Evolutionary conservation across 1,140 invertebrate genomes (phyloP), one percentile per base, ranked within the genome.

Genomic region (Onthophagus taurus): DNA sequence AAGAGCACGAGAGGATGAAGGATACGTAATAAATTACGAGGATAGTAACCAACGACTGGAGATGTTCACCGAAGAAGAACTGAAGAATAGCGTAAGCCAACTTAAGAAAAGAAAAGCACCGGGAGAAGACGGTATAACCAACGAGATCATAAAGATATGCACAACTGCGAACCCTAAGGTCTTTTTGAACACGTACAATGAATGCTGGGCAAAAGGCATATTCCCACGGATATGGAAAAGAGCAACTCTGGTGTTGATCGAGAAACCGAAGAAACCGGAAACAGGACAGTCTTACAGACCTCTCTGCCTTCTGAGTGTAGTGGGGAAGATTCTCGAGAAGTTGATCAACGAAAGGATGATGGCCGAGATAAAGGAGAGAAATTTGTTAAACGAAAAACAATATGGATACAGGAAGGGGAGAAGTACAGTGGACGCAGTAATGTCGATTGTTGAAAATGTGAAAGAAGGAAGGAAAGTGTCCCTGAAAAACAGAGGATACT

Each of bases 61-160:
- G n/a, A n/a, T n/a, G 31, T 14, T 33, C 13, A 33, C 12, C 4
- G 1, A 13, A 33, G 31, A 33, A 4, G 31, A 13, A 17, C 8
- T 33, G 14, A 33, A 33, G 8, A 33, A 8, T 33, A 44, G 30
- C 4, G 41, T 33, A 9, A 13, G 17, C 2, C 46, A 14, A 14
- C 12, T 49, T 4, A 51, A 42, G 11, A 51, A 7, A 13, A 36
- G 39, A 12, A 52, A 42, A 30, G 49, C 52, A 7, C 49, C 44
- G 11, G 47, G 50, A 17, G 37, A 31, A 3, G 45, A 54, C 20
- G 38, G 45, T 19, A 45, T 54, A 2, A 14, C 42, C 2, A 20
- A 24, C n/a, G 50, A 54, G 35, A 29, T 35, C 3, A 38, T 52
- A 5, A 50, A 44, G 35, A 21, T 38, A 4, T 17, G 8, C 6